A percentile compares a stretch with the other conserved stretches of the same genome.
phyloP scores from a whole-genome alignment of 2,797 vertebrate genomes.

The Mormyrops attenuatus region DNA sequence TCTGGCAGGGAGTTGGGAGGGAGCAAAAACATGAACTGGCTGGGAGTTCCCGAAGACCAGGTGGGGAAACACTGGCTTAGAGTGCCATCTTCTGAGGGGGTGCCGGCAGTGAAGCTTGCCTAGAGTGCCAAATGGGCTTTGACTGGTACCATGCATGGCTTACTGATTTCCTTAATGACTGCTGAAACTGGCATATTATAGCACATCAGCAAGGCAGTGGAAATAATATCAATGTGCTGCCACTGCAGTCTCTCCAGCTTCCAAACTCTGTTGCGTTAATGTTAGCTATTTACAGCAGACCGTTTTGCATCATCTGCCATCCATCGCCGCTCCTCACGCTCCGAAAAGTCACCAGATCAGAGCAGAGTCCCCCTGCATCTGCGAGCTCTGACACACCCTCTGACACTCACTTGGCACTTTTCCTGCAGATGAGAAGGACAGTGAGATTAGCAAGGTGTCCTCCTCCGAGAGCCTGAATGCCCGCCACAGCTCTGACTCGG shows the following conservation, averaged over 20 bases:
- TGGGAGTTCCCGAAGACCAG: background rate
- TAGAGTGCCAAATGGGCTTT: background rate
- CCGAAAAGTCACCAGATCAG: background rate
- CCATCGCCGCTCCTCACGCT: background rate
- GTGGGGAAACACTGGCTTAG: background rate
- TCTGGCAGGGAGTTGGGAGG: background rate
- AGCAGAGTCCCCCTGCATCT: background rate
- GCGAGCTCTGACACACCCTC: background rate
- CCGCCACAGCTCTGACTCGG: conserved; percentile 47
- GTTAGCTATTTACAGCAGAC: background rate
- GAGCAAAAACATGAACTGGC: background rate
- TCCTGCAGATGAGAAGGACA: conserved; percentile 53
- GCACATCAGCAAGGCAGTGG: background rate
- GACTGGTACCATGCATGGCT: background rate
- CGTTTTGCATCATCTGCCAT: background rate
- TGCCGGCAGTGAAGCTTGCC: background rate
- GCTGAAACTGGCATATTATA: background rate
- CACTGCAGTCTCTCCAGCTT: background rate
- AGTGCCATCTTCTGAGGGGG: background rate
- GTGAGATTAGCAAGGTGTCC: conserved; percentile 59
- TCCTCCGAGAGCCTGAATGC: conserved; percentile 64
- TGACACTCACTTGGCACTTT: background rate
- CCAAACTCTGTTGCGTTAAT: background rate
- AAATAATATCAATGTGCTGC: background rate
- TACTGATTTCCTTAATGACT: background rate